phyloP scores from a whole-genome alignment of 35 echinoderm and acorn worm genomes.

The Lytechinus variegatus region DNA sequence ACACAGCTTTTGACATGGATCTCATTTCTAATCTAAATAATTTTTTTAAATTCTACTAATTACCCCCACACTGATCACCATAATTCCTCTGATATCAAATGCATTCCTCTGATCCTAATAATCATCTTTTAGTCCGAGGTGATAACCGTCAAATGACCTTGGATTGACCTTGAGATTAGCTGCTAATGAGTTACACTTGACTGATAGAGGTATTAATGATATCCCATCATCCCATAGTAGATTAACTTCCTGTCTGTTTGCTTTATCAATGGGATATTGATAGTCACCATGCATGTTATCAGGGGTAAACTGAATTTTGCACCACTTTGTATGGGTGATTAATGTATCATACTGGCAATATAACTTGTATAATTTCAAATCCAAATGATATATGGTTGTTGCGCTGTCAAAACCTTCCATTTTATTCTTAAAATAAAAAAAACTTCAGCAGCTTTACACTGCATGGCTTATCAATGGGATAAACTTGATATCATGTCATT shows the following conservation, averaged over 20 bases:
- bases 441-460: not conserved
- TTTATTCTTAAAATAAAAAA: too few species aligned
- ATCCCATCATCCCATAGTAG: not conserved
- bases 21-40: too few species aligned
- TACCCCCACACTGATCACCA: too few species aligned
- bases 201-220: not conserved
- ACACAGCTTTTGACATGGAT: too few species aligned
- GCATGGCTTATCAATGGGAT: not conserved
- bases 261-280: not conserved
- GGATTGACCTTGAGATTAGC: conserved; percentile 8
- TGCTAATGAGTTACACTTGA: not conserved
- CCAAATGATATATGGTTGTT: too few species aligned
- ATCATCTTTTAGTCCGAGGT: not conserved
- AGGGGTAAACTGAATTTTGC: too few species aligned
- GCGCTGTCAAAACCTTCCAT: too few species aligned
- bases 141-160: not conserved
- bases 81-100: not conserved
- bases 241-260: not conserved
- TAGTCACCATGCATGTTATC: not conserved
- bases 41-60: too few species aligned
- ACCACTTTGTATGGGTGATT: too few species aligned
- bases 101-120: not conserved
- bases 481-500: not conserved
- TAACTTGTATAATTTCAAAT: too few species aligned
- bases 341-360: too few species aligned